Percentiles rank a stretch among this genome's conserved stretches.
Evolutionary conservation across 37 sponge, comb jelly and placozoan species (phyloP).

Genomic region (Chondrosia reniformis): DNA sequence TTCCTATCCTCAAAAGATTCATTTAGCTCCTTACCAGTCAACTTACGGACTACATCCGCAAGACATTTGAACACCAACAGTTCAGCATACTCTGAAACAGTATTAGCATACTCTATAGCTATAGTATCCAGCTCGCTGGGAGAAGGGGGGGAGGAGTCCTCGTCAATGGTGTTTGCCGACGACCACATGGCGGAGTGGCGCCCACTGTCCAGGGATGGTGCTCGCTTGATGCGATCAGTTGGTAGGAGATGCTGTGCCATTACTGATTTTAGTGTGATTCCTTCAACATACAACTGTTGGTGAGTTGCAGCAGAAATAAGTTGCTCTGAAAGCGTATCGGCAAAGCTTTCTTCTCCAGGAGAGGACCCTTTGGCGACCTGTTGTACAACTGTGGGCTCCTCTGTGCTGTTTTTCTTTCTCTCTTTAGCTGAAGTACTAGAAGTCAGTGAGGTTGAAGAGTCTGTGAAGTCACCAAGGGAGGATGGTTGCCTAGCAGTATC

Average conservation of each 20-base stretch:
- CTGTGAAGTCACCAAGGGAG: too few species aligned
- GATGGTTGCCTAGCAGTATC: background rate
- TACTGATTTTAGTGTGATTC: background rate
- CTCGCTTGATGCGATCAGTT: background rate
- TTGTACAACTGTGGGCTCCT: background rate
- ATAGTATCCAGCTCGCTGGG: conserved; percentile 59
- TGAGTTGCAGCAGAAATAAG: background rate
- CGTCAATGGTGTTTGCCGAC: conserved; percentile 58
- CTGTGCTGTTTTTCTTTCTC: background rate
- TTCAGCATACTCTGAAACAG: conserved; percentile 41
- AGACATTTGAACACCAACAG: conserved; percentile 47
- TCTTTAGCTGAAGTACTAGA: background rate
- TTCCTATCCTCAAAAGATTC: conserved; percentile 21
- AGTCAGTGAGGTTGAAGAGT: background rate
- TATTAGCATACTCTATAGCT: conserved; percentile 33
- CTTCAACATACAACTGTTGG: background rate
- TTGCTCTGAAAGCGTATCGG: background rate
- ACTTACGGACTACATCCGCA: conserved; percentile 25
- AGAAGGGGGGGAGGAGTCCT: conserved; percentile 60
- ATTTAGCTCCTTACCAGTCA: conserved; percentile 20
- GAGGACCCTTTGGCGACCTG: background rate
- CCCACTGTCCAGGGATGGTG: conserved; percentile 7
- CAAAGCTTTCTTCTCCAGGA: background rate
- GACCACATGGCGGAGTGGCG: conserved; percentile 52
- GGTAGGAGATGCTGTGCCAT: background rate